Percentiles rank a stretch among this genome's conserved stretches.
phyloP scores from a whole-genome alignment of 2,888 invertebrate species.

The Agrochola lychnidis region DNA sequence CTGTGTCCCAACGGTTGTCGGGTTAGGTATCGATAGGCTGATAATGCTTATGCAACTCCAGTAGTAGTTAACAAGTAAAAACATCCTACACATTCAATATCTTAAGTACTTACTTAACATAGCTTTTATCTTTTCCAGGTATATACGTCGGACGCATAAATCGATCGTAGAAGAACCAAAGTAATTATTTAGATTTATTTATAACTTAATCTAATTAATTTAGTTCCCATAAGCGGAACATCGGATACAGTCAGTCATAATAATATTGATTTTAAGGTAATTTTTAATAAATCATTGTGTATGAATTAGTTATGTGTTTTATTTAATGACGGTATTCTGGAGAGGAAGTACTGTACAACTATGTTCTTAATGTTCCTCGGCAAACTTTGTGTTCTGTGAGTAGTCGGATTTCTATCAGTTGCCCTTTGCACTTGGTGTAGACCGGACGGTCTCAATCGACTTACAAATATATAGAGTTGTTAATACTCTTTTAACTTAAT shows the following conservation, averaged over 20 bases:
- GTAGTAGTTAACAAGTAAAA: too few species aligned
- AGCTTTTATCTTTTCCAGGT: conserved; percentile 47
- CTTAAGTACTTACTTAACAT: neutral
- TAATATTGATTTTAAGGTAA: conserved; percentile 39
- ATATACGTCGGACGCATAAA: conserved; percentile 45
- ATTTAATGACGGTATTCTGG: neutral
- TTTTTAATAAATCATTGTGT: conserved; percentile 49
- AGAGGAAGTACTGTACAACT: too few species aligned
- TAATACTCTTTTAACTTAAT: too few species aligned
- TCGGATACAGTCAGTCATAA: conserved; percentile 54
- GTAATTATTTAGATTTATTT: conserved; percentile 63
- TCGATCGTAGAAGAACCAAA: conserved; percentile 68
- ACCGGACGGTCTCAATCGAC: too few species aligned
- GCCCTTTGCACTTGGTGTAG: too few species aligned
- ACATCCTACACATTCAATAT: neutral
- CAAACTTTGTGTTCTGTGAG: too few species aligned
- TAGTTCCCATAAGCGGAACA: conserved; percentile 12
- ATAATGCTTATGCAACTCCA: neutral
- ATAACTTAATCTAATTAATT: conserved; percentile 45
- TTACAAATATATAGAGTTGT: too few species aligned
- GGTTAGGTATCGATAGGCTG: neutral
- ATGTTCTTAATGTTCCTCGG: too few species aligned
- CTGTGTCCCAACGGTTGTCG: neutral
- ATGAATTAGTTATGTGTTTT: conserved; percentile 24
- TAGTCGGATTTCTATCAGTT: too few species aligned